phyloP scores from a whole-genome alignment of 1,140 invertebrate species.

The Euwallacea fornicatus region DNA sequence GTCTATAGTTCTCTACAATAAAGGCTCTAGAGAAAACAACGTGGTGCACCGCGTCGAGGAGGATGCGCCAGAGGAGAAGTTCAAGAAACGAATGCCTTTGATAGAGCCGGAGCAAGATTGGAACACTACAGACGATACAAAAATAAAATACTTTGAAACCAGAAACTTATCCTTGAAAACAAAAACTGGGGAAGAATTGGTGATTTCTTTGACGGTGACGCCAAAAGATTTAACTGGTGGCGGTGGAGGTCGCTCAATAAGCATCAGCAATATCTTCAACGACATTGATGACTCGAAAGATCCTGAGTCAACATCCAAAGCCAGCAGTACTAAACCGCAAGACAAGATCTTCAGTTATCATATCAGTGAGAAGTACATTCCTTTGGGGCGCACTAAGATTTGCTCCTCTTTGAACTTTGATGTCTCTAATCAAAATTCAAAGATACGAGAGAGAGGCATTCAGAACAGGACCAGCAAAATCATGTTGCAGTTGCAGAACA shows the following conservation, averaged over 20 bases:
- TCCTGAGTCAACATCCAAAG: background rate
- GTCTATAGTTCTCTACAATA: conserved; percentile 17
- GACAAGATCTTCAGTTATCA: conserved; percentile 8
- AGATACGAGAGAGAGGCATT: conserved; percentile 32
- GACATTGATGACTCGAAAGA: conserved; percentile 11
- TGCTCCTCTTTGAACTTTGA: conserved; percentile 46
- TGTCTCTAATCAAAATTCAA: conserved; percentile 33
- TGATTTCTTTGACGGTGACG: conserved; percentile 39
- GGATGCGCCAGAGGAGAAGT: background rate
- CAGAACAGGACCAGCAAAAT: conserved; percentile 39
- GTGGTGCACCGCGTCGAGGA: conserved; percentile 14
- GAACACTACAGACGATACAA: conserved; percentile 17
- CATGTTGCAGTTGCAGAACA: conserved; percentile 36
- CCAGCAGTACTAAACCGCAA: background rate
- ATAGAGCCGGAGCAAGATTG: background rate
- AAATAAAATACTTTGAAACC: conserved; percentile 34
- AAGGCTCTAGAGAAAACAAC: conserved; percentile 18
- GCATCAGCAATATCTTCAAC: conserved; percentile 36
- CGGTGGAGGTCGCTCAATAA: background rate
- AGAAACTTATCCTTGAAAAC: conserved; percentile 34
- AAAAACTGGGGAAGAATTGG: conserved; percentile 33
- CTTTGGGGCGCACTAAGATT: conserved; percentile 38
- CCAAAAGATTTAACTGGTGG: conserved; percentile 16
- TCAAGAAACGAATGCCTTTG: background rate
- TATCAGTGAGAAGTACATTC: conserved; percentile 27